phyloP scores from a whole-genome alignment of 2,797 vertebrate genomes.

The Acipenser oxyrinchus region DNA sequence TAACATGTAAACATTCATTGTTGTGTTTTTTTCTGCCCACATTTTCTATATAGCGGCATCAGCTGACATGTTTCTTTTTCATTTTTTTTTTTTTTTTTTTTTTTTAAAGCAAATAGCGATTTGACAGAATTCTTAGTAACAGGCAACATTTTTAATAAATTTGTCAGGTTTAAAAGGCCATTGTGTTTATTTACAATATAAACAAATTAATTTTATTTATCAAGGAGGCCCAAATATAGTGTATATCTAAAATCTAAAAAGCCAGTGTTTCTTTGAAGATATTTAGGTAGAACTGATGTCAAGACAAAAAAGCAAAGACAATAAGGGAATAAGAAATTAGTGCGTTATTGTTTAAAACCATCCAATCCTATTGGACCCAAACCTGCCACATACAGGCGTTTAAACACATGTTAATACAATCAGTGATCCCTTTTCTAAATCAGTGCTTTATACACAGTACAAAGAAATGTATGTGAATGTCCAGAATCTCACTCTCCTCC shows the following conservation, averaged over 20 bases:
- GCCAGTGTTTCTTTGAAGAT: slow-evolving; percentile 34
- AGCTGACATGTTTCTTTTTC: no score
- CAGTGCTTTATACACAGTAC: slow-evolving; percentile 49
- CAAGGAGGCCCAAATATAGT: slow-evolving; percentile 56
- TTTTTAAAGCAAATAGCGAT: slow-evolving; percentile 61
- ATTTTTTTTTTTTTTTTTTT: slow-evolving; percentile 1
- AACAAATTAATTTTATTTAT: slow-evolving; percentile 63
- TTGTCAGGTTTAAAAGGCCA: slow-evolving; percentile 85
- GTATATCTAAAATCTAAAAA: slow-evolving; percentile 66
- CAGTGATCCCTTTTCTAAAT: slow-evolving; percentile 52
- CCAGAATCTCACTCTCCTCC: not conserved
- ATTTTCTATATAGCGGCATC: no score
- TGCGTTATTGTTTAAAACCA: not conserved
- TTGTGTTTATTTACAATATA: slow-evolving; percentile 91
- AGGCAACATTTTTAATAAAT: slow-evolving; percentile 58
- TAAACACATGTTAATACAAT: slow-evolving; percentile 16
- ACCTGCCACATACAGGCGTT: slow-evolving; percentile 16
- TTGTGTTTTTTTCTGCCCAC: no score
- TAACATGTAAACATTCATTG: no score
- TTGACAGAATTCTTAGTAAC: slow-evolving; percentile 80
- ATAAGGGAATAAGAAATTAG: not conserved
- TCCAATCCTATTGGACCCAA: slow-evolving; percentile 12
- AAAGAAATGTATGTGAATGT: slow-evolving; percentile 41
- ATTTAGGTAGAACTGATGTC: slow-evolving; percentile 16
- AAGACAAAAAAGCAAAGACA: slow-evolving; percentile 3